These are phyloP conservation scores for Deilephila elpenor DNA, from an alignment of 2,888 invertebrate genomes.

Conservation along the genomic window DNA sequence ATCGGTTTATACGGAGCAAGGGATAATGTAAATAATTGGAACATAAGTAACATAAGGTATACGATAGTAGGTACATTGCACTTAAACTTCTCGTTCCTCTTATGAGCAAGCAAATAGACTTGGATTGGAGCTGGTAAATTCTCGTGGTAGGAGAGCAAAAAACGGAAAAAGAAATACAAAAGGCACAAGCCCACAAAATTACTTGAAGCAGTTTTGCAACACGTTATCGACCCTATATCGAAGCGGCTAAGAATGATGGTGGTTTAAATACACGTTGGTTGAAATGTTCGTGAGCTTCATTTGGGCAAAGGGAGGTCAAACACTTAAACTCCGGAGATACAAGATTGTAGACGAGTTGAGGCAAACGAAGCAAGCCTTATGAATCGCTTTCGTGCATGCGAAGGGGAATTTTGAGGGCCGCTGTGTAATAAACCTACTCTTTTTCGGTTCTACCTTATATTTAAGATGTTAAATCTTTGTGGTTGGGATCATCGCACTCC, in stretches of 20 bases:
- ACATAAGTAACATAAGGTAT: not conserved
- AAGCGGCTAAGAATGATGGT: conserved; percentile 53
- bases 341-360: conserved; percentile 78
- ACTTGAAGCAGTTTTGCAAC: conserved; percentile 44
- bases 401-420: conserved; percentile 65
- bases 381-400: conserved; percentile 73
- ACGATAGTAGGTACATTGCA: conserved; percentile 12
- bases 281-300: conserved; percentile 74
- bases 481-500: conserved; percentile 26
- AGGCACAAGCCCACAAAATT: conserved; percentile 63
- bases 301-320: conserved; percentile 80
- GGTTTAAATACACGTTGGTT: conserved; percentile 57
- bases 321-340: conserved; percentile 80
- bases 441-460: conserved; percentile 44
- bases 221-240: conserved; percentile 54
- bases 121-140: conserved; percentile 75
- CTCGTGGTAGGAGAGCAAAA: conserved; percentile 67
- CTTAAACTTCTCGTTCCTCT: conserved; percentile 56
- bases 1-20: not conserved
- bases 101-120: conserved; percentile 63
- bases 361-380: conserved; percentile 78
- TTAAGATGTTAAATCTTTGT: conserved; percentile 35
- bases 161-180: conserved; percentile 78
- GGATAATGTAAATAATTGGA: not conserved
- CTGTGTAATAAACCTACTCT: conserved; percentile 53